Evolutionary conservation across 2,888 invertebrate genomes (phyloP).

Genomic region (Drosophila algonquin): DNA sequence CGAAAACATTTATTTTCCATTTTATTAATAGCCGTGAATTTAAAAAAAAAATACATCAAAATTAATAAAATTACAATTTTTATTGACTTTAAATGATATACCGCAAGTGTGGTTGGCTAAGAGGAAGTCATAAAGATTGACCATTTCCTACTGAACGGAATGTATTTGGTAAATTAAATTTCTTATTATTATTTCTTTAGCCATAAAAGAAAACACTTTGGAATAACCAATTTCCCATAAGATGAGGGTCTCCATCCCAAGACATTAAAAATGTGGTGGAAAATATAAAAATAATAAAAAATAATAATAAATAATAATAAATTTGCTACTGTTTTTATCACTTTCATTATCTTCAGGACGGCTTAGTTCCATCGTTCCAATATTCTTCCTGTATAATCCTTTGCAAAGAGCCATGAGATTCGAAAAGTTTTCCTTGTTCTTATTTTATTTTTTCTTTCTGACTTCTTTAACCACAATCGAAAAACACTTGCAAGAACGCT

Average conservation of each 20-base stretch:
- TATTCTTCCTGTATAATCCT: background rate
- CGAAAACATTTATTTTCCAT: too few species aligned
- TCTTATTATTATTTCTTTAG: slow-evolving; percentile 7
- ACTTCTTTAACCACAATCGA: background rate
- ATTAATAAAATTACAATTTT: background rate
- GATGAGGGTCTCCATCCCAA: background rate
- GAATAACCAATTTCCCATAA: slow-evolving; percentile 28
- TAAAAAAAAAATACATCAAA: background rate
- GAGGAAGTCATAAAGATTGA: slow-evolving; percentile 13
- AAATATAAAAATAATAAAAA: background rate
- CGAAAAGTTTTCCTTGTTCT: slow-evolving; percentile 13
- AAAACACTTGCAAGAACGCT: background rate
- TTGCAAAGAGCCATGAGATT: background rate
- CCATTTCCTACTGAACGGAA: slow-evolving; percentile 24
- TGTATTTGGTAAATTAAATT: slow-evolving; percentile 40
- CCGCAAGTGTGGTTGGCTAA: background rate
- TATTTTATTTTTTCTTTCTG: background rate
- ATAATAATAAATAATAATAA: too few species aligned
- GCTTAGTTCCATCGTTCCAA: background rate
- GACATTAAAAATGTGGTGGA: background rate
- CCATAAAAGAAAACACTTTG: slow-evolving; percentile 15
- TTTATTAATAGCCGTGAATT: background rate
- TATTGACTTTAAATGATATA: background rate
- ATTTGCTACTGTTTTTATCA: too few species aligned
- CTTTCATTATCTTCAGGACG: background rate